These are phyloP conservation scores for Rana temporaria DNA, from an alignment of 2,113 vertebrate genomes.

Conservation along the genomic window DNA sequence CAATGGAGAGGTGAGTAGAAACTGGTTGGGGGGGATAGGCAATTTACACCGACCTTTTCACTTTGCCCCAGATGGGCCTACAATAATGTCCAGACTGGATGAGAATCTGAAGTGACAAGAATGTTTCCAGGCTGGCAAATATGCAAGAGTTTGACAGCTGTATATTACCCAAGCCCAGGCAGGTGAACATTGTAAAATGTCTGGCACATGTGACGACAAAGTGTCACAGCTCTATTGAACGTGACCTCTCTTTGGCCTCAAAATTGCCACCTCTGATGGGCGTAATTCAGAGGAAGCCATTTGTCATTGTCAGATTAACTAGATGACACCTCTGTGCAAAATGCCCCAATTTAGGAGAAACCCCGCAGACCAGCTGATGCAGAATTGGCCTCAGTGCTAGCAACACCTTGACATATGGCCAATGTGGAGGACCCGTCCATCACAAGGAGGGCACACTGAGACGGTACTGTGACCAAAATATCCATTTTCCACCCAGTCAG, in stretches of 20 bases:
- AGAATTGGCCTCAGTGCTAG: neutral
- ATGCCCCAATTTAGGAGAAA: neutral
- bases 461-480: neutral
- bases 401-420: conserved; percentile 3
- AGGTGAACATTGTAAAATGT: too few species aligned
- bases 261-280: neutral
- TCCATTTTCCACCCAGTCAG: too few species aligned
- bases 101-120: too few species aligned
- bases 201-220: neutral
- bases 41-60: too few species aligned
- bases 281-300: neutral
- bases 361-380: neutral
- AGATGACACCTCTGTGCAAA: conserved; percentile 8
- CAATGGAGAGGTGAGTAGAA: too few species aligned
- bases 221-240: neutral
- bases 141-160: too few species aligned
- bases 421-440: neutral
- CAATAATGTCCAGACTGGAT: too few species aligned
- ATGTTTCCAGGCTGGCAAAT: too few species aligned
- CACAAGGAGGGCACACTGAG: neutral
- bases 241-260: too few species aligned
- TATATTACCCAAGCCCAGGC: too few species aligned
- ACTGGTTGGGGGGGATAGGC: too few species aligned
- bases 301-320: conserved; percentile 16
- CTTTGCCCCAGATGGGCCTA: too few species aligned